Evolutionary conservation across 2,888 invertebrate species (phyloP).

Genomic region (Automeris io): DNA sequence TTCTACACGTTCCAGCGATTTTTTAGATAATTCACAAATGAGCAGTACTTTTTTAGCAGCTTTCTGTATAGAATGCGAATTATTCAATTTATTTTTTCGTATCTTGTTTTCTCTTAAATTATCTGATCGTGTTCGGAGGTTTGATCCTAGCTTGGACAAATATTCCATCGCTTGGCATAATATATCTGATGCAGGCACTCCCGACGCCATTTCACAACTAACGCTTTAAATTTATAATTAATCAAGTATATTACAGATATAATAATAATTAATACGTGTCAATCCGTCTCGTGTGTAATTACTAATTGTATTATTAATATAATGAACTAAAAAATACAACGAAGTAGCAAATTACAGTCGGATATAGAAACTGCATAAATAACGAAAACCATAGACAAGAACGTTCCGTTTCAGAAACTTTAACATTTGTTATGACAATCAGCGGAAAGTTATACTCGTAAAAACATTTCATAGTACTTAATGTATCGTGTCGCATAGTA

Average conservation of each 20-base stretch:
- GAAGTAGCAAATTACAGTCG: not conserved
- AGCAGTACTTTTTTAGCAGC: slow-evolving; percentile 59
- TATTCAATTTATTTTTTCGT: slow-evolving; percentile 48
- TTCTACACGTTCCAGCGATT: slow-evolving; percentile 64
- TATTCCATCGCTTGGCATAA: slow-evolving; percentile 65
- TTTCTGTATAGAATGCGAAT: slow-evolving; percentile 57
- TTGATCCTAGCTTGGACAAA: slow-evolving; percentile 62
- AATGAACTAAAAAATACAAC: slow-evolving; percentile 4
- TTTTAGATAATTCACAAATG: slow-evolving; percentile 67
- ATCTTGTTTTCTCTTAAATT: slow-evolving; percentile 55
- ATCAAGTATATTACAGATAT: no score
- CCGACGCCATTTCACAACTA: slow-evolving; percentile 51
- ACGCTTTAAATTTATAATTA: not conserved
- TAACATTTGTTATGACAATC: not conserved
- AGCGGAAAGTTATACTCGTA: slow-evolving; percentile 14
- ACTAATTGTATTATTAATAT: not conserved
- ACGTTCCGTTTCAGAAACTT: not conserved
- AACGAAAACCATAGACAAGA: slow-evolving; percentile 12
- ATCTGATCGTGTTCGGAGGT: slow-evolving; percentile 56
- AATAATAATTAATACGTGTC: not conserved
- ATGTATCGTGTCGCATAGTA: not conserved
- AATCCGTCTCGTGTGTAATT: not conserved
- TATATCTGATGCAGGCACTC: slow-evolving; percentile 53
- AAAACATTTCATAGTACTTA: not conserved
- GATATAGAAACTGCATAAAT: slow-evolving; percentile 6